phyloP scores from a whole-genome alignment of 1,140 invertebrate genomes.

The Wiebesia pumilae region DNA sequence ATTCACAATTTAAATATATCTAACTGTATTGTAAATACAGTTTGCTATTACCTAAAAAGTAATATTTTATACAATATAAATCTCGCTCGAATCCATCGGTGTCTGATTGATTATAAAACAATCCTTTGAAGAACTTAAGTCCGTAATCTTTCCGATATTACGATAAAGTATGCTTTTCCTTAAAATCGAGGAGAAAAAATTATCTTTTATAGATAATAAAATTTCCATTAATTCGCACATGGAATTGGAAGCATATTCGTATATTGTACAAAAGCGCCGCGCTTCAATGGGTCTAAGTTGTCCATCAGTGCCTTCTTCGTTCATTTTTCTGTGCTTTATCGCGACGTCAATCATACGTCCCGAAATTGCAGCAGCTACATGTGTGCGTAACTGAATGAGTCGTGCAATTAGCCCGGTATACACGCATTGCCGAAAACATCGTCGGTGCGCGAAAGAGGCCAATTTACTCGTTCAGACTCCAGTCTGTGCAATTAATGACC shows the following conservation, averaged over 20 bases:
- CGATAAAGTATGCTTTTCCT: not conserved
- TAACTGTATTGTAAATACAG: too few relatives aligned
- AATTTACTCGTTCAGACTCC: conserved; percentile 24
- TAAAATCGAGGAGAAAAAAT: not conserved
- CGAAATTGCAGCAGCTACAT: conserved; percentile 32
- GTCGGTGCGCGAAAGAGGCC: not conserved
- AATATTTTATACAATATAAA: too few relatives aligned
- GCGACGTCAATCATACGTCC: not conserved
- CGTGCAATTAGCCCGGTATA: conserved; percentile 38
- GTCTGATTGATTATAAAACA: too few relatives aligned
- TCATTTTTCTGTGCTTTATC: not conserved
- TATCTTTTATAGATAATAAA: not conserved
- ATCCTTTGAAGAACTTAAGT: not conserved
- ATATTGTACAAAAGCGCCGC: not conserved
- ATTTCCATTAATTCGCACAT: too few relatives aligned
- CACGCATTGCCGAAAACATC: conserved; percentile 19
- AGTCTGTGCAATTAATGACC: conserved; percentile 24
- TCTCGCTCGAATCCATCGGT: too few relatives aligned
- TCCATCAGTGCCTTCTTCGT: not conserved
- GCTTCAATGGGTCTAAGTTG: not conserved
- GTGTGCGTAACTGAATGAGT: conserved; percentile 6
- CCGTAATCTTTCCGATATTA: not conserved
- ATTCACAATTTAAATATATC: too few relatives aligned
- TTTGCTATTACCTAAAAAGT: too few relatives aligned
- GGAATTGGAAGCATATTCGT: not conserved